Base-by-base conservation (phyloP, 1,140 invertebrate genomes). In the Tetramorium simillimum region DNA sequence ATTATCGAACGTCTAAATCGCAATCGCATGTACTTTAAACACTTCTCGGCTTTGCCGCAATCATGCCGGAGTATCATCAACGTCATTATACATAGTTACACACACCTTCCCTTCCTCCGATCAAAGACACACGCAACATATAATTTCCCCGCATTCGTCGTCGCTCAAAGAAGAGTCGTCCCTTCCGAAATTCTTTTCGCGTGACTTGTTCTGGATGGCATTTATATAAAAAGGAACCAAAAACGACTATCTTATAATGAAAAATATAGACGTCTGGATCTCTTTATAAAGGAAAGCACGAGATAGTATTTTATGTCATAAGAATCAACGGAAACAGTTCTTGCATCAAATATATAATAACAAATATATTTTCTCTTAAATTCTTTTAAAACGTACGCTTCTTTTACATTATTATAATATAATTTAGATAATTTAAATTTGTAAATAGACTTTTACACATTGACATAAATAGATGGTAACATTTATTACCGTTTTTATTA, bases 11-110 rank as follows among this genome's bases (percentile, higher is more conserved):
- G 40, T 37, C 53, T 72, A 73, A 84, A 84, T 84, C 80, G 69
- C 80, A 60, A 84, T 84, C 53, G 69, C 80, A 84, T 84, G 80
- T 75, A 84, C 53, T 58, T 84, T 84, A 84, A 84, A 84, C 53
- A 84, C 80, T 84, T 73, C 56, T 75, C 69, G 40, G 56, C 63
- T 46, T 33, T 40, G 51, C 53, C 80, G 40, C 80, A 84, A 84
- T 84, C 56, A 84, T 60, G 53, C 28, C 69, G 69, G 40, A 58
- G 80, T 72, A 84, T 84, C 80, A 84, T 84, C 80, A 84, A 60
- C 80, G 40, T 84, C 80, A 84, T 84, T 84, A 84, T 56, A 84
- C 53, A 84, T n/a, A 53, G 80, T 58, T 49, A 56, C 53, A 40
- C 53, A 58, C 80, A 72, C 33, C 49, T 72, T 62, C 53, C 37